Evolutionary conservation across 2,888 invertebrate species (phyloP), one percentile per base, ranked within the genome.

Genomic region (Drosophila maculinotata): DNA sequence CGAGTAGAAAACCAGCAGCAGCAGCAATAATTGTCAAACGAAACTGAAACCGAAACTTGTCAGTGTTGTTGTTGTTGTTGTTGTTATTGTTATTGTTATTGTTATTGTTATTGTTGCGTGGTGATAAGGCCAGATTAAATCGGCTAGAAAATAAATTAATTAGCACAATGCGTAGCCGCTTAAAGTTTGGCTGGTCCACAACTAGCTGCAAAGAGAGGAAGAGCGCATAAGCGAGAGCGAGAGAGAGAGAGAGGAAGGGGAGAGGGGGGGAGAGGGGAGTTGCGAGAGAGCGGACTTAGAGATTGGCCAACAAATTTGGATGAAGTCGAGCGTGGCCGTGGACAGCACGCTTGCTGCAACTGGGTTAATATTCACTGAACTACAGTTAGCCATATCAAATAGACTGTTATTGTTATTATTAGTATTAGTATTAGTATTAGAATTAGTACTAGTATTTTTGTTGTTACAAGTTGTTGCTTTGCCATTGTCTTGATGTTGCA

Each of bases 271-370:
- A 17, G 23, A 10, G 23, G 1, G 14, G 20, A 20, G 20, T n/a
- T n/a, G n/a, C n/a, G 20, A 17, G 23, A 10, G 23, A 1, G 14
- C 4, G 3, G 9, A 8, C 14, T 9, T 4, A 15, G 52, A 75
- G 60, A 71, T 72, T 66, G 77, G 53, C 67, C 72, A 79, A 79
- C 60, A 60, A 14, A 62, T 4, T 4, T 30, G 58, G 49, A 68
- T 62, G 68, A 76, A 79, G 68, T 74, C 63, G 57, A 79, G 80
- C 80, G 87, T 76, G 84, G 42, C 77, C 73, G 53, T 72, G 59
- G 78, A 25, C 47, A 49, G 31, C 51, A 12, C n/a, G 65, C 49
- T 79, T 78, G 79, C 83, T 53, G 72, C 86, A 80, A 85, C 79
- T 85, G 76, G 79, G 79, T 69, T 79, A 82, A 75, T 60, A 62